A percentile compares a stretch with the other conserved stretches of the same genome.
Evolutionary conservation across 23 tunicate genomes (phyloP).

Genomic region (Halocynthia aurantium): DNA sequence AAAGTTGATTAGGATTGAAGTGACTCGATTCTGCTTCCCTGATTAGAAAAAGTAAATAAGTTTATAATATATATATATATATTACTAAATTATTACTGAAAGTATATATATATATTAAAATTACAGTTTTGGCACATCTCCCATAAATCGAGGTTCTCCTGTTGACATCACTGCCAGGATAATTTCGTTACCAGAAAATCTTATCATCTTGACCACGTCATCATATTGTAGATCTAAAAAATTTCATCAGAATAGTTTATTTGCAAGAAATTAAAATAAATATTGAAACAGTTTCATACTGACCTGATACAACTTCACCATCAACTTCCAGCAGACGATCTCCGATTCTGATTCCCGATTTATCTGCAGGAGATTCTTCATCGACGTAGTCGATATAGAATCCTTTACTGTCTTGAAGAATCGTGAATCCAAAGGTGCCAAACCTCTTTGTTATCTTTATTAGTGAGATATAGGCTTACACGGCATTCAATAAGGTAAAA

Average conservation of each 20-base stretch:
- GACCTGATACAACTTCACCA: constrained; percentile 46
- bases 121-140: constrained; percentile 4
- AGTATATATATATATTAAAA: background rate
- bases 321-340: constrained; percentile 84
- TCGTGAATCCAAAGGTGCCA: constrained; percentile 86
- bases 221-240: constrained; percentile 13
- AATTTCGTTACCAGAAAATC: constrained; percentile 9
- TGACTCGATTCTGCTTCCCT: background rate
- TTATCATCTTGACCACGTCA: constrained; percentile 11
- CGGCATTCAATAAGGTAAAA: background rate
- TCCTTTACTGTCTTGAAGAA: constrained; percentile 68
- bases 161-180: constrained; percentile 17
- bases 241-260: background rate
- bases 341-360: constrained; percentile 69
- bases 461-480: background rate
- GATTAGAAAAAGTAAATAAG: constrained; percentile 14
- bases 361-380: constrained; percentile 51
- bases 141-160: background rate
- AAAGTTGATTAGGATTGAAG: background rate
- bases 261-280: background rate
- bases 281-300: background rate
- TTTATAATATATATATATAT: background rate
- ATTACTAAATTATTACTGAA: background rate
- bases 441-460: constrained; percentile 44
- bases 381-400: constrained; percentile 75